phyloP scores from a whole-genome alignment of 2,888 invertebrate genomes.

The Sminthurinus aureus region DNA sequence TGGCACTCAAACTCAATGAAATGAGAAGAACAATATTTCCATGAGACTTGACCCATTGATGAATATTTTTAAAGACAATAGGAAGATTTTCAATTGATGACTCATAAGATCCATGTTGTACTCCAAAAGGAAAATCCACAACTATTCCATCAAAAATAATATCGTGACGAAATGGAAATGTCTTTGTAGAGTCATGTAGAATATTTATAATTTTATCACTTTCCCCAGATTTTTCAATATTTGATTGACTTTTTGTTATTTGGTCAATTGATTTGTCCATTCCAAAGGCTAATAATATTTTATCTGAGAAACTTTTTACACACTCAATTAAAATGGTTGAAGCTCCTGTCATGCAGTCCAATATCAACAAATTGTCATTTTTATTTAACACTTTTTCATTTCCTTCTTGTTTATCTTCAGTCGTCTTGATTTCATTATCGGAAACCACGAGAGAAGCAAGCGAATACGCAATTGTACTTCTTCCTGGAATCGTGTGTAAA shows the following conservation, averaged over 20 bases:
- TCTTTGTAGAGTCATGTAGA: constrained; percentile 9
- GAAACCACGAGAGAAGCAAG: constrained; percentile 7
- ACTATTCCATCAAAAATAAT: constrained; percentile 15
- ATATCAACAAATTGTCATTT: not conserved
- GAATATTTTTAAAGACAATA: not conserved
- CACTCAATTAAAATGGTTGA: constrained; percentile 16
- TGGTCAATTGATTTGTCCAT: not conserved
- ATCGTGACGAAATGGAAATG: not conserved
- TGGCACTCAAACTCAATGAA: not conserved
- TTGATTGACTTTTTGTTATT: not conserved
- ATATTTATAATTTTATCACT: not conserved
- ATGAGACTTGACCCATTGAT: not conserved
- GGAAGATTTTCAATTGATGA: not conserved
- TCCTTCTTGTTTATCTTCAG: not conserved
- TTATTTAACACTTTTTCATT: not conserved
- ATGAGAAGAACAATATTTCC: constrained; percentile 23
- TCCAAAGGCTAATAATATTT: constrained; percentile 17
- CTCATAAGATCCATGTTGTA: constrained; percentile 8
- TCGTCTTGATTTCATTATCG: not conserved
- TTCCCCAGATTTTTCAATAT: not conserved
- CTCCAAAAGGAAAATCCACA: constrained; percentile 25
- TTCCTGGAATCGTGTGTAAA: constrained; percentile 8
- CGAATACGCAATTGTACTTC: constrained; percentile 18
- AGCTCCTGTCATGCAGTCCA: constrained; percentile 23
- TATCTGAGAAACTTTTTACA: constrained; percentile 21